phyloP scores from a whole-genome alignment of 2,888 invertebrate species.

The Abrostola triplasia region DNA sequence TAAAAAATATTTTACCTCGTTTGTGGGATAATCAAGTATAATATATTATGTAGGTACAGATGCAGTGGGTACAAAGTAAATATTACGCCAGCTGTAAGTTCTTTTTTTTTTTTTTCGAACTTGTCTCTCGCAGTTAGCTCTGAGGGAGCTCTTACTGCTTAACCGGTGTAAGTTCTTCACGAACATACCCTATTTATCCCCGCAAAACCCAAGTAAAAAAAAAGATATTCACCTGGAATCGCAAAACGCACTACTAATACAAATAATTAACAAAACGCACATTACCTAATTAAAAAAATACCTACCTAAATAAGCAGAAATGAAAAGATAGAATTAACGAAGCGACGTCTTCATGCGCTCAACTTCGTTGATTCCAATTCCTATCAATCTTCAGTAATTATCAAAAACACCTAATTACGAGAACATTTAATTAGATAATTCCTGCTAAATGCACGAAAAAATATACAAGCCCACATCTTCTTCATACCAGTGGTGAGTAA shows the following conservation, averaged over 20 bases:
- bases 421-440: background rate
- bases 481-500: conserved; percentile 33
- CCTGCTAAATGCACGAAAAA: conserved; percentile 19
- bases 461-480: conserved; percentile 20
- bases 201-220: background rate
- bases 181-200: background rate
- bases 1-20: too few species aligned
- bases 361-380: background rate
- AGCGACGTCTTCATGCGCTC: background rate
- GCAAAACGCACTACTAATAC: background rate
- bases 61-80: background rate
- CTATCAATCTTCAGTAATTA: conserved; percentile 1
- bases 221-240: background rate
- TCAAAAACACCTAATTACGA: background rate
- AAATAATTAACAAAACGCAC: background rate
- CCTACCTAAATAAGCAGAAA: background rate
- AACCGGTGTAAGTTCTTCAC: background rate
- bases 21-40: background rate
- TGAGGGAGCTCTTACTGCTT: too few species aligned
- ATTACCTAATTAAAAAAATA: conserved; percentile 1
- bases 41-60: background rate
- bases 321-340: conserved; percentile 1
- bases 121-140: too few species aligned
- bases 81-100: background rate
- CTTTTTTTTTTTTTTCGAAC: too few species aligned